A percentile compares a stretch with the other conserved stretches of the same genome.
phyloP scores from a whole-genome alignment of 2,888 invertebrate genomes.

The Pseudococcus viburni region DNA sequence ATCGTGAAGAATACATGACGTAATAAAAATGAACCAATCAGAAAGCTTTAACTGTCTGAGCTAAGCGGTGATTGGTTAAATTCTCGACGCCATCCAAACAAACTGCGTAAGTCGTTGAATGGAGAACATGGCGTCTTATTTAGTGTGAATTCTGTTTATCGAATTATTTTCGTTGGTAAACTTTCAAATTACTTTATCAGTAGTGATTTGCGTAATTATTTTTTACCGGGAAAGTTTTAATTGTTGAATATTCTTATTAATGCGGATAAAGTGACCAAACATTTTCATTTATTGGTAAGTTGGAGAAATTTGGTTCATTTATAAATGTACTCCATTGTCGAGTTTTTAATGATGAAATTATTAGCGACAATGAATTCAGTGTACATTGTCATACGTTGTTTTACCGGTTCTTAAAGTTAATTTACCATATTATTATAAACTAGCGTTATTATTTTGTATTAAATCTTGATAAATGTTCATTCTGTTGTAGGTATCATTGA shows the following conservation, averaged over 20 bases:
- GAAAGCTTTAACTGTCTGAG: no score
- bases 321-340: no score
- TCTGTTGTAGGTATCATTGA: not conserved
- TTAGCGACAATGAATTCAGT: no score
- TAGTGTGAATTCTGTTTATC: conserved; percentile 6
- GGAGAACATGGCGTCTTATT: conserved; percentile 16
- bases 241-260: not conserved
- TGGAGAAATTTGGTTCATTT: not conserved
- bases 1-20: no score
- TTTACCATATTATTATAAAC: no score
- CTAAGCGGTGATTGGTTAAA: no score
- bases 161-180: not conserved
- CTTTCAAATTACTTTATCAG: conserved; percentile 16
- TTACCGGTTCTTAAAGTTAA: not conserved
- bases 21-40: no score
- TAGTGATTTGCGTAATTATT: not conserved
- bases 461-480: not conserved
- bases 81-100: no score
- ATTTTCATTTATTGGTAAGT: not conserved
- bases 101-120: not conserved
- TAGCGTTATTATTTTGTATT: no score
- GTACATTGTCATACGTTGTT: not conserved
- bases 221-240: conserved; percentile 1
- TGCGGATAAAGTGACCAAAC: not conserved
- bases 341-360: no score